phyloP scores from a whole-genome alignment of 64 coral and sea anemone species.

The Exaiptasia diaphana region DNA sequence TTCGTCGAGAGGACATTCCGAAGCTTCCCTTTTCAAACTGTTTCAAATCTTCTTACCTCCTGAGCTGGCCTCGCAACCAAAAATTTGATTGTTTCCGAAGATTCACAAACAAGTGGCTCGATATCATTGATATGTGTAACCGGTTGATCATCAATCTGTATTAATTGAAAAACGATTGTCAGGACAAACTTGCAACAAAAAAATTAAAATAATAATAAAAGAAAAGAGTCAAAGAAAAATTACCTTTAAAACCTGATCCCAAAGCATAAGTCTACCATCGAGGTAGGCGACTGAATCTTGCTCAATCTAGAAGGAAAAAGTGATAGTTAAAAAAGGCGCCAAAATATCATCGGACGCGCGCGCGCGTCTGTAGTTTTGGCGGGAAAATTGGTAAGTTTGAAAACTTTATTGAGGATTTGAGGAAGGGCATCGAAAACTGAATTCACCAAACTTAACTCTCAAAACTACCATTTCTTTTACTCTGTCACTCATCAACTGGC shows the following conservation, averaged over 20 bases:
- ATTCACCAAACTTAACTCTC: too few species aligned
- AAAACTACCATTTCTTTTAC: too few species aligned
- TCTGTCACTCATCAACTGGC: too few species aligned
- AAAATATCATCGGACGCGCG: neutral
- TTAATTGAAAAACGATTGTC: too few species aligned
- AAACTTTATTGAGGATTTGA: too few species aligned
- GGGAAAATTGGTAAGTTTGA: conserved; percentile 6
- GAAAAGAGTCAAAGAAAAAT: too few species aligned
- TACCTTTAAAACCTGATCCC: conserved; percentile 96
- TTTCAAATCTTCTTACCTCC: conserved; percentile 83
- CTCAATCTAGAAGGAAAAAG: conserved; percentile 64
- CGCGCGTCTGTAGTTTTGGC: neutral
- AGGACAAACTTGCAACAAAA: neutral
- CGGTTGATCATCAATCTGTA: conserved; percentile 81
- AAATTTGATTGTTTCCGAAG: conserved; percentile 84
- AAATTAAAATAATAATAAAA: neutral
- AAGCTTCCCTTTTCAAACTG: neutral
- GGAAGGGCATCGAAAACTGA: too few species aligned
- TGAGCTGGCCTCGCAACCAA: conserved; percentile 90
- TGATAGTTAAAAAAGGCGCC: neutral
- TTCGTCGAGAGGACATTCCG: neutral
- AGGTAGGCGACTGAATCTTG: conserved; percentile 86
- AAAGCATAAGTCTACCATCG: conserved; percentile 83
- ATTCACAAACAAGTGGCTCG: conserved; percentile 72
- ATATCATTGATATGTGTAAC: conserved; percentile 81